Evolutionary conservation across 30 jellyfish, hydroid and myxozoan species (phyloP).

Genomic region (Cassiopea andromeda): DNA sequence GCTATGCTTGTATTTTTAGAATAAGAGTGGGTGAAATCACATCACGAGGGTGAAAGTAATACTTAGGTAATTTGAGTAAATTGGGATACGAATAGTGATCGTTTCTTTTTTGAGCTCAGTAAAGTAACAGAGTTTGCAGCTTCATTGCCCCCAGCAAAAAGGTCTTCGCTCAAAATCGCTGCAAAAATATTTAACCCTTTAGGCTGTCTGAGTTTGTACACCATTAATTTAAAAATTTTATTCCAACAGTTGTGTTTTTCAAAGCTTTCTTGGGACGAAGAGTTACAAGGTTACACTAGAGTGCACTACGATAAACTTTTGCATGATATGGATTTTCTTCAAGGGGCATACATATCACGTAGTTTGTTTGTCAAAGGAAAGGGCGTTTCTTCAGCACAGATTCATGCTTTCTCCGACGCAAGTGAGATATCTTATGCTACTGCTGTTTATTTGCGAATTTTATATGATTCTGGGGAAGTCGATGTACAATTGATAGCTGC

Average conservation of each 20-base stretch:
- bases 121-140: constrained; percentile 21
- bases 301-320: background rate
- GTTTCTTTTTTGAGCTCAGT: background rate
- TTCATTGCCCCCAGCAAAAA: constrained; percentile 39
- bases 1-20: too few species aligned
- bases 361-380: too few species aligned
- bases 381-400: too few species aligned
- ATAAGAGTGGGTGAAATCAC: background rate
- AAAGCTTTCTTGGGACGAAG: constrained; percentile 62
- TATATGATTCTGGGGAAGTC: too few species aligned
- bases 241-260: constrained; percentile 67
- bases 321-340: background rate
- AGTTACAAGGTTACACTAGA: constrained; percentile 3
- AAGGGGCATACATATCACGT: background rate
- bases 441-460: too few species aligned
- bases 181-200: constrained; percentile 78
- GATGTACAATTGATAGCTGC: too few species aligned
- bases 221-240: constrained; percentile 23
- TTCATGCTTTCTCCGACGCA: too few species aligned
- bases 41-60: background rate
- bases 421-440: too few species aligned
- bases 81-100: constrained; percentile 24
- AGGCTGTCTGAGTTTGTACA: constrained; percentile 38
- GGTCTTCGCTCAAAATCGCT: constrained; percentile 33
- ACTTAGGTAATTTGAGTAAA: constrained; percentile 41